phyloP scores from a whole-genome alignment of 2,888 invertebrate genomes.

The Tiliacea aurago region DNA sequence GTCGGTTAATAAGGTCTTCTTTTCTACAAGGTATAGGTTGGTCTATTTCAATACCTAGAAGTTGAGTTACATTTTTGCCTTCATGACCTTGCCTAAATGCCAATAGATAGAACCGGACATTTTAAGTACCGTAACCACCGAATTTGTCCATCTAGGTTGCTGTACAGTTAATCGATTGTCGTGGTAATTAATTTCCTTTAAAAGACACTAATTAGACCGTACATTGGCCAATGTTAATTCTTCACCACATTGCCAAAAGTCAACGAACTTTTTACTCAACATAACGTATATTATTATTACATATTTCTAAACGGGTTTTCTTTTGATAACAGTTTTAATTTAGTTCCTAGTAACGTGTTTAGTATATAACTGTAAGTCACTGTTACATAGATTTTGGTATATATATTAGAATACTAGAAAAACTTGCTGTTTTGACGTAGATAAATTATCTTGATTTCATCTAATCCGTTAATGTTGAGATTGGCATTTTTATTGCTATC shows the following conservation, averaged over 20 bases:
- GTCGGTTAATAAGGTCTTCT: background rate
- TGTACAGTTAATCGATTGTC: conserved; percentile 22
- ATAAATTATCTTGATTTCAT: conserved; percentile 28
- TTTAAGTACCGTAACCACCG: conserved; percentile 1
- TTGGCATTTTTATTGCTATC: conserved; percentile 16
- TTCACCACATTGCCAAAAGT: conserved; percentile 32
- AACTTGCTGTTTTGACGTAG: conserved; percentile 20
- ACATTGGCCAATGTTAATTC: conserved; percentile 2
- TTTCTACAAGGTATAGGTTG: background rate
- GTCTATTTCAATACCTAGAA: background rate
- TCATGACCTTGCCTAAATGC: background rate
- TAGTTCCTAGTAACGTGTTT: conserved; percentile 37
- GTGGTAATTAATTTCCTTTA: conserved; percentile 20
- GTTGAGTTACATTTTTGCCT: background rate
- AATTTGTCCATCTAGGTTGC: background rate
- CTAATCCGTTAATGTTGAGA: conserved; percentile 6
- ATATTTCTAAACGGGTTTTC: conserved; percentile 51
- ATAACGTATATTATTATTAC: no score
- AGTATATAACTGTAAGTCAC: conserved; percentile 57
- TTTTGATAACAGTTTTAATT: conserved; percentile 47
- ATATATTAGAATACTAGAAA: conserved; percentile 37
- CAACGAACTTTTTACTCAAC: conserved; percentile 53
- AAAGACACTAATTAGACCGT: background rate
- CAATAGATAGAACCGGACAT: conserved; percentile 7
- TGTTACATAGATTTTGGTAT: conserved; percentile 49